phyloP scores from a whole-genome alignment of 2,113 vertebrate genomes.

The Limnothrissa miodon region DNA sequence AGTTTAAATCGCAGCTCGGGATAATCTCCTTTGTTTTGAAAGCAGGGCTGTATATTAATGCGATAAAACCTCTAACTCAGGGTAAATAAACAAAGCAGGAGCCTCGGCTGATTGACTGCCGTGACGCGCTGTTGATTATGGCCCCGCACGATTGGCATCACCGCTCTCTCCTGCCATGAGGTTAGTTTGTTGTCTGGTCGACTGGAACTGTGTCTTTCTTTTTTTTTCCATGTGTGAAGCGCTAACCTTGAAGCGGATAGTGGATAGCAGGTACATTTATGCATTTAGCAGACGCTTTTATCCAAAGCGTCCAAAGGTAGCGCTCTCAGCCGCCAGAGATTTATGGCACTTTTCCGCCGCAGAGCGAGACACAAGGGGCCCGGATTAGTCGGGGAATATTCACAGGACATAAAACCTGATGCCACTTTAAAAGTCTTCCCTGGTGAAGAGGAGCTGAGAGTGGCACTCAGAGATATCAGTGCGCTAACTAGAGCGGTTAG shows the following conservation, averaged over 20 bases:
- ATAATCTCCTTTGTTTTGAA: conserved; percentile 7
- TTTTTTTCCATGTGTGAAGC: background rate
- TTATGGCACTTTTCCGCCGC: background rate
- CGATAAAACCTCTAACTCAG: background rate
- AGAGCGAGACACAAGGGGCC: background rate
- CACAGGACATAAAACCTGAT: background rate
- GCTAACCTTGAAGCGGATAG: background rate
- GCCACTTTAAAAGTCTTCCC: too few relatives aligned
- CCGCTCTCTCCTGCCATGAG: background rate
- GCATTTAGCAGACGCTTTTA: too few relatives aligned
- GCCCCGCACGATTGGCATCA: background rate
- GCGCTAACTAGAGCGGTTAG: background rate
- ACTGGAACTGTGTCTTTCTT: background rate
- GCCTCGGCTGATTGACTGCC: background rate
- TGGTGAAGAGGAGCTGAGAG: background rate
- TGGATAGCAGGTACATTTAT: too few relatives aligned
- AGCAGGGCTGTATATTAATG: background rate
- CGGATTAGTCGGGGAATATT: background rate
- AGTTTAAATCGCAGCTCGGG: background rate
- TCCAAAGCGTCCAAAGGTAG: too few relatives aligned
- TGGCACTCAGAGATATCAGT: background rate
- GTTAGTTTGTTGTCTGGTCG: background rate
- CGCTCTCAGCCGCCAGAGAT: background rate
- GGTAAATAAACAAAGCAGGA: background rate
- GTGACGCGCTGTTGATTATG: background rate